A percentile compares a stretch with the other conserved stretches of the same genome.
Evolutionary conservation across 1,140 invertebrate species (phyloP).

Genomic region (Zaprionus africanus): DNA sequence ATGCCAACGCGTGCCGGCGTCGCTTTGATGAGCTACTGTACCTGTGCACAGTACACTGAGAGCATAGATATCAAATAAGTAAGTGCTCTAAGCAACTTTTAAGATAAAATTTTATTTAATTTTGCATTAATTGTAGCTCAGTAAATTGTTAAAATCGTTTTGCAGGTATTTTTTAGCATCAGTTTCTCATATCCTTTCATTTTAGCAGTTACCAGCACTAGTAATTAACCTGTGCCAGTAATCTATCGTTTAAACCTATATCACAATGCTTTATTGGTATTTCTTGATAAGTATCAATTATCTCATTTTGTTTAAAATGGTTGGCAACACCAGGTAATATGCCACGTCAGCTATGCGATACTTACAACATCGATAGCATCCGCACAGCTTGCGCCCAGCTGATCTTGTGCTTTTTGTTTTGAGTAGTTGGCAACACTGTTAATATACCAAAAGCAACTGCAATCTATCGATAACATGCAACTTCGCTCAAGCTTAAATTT

Average conservation of each 20-base stretch:
- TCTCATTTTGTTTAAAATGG: not conserved
- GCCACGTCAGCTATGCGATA: not conserved
- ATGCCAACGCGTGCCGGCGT: conserved; percentile 58
- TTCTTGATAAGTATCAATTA: not conserved
- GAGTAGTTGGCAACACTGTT: not conserved
- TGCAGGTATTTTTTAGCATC: too few relatives aligned
- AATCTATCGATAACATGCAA: not conserved
- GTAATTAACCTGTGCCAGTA: not conserved
- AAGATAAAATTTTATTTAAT: not conserved
- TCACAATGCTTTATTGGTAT: not conserved
- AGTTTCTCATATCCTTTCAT: too few relatives aligned
- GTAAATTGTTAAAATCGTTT: too few relatives aligned
- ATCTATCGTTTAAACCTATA: not conserved
- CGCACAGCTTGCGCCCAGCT: not conserved
- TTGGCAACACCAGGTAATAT: not conserved
- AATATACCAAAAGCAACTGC: not conserved
- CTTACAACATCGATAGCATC: too few relatives aligned
- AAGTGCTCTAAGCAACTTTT: too few relatives aligned
- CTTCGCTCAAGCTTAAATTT: not conserved
- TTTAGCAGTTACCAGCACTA: not conserved
- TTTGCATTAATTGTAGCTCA: too few relatives aligned
- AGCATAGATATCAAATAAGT: not conserved
- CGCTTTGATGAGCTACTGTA: conserved; percentile 55
- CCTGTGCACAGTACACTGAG: conserved; percentile 29
- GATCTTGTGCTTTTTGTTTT: not conserved